Percentiles rank a stretch among this genome's conserved stretches.
These are phyloP conservation scores for Sinocyclocheilus anshuiensis DNA, from an alignment of 2,113 vertebrate species.

Conservation along the genomic window DNA sequence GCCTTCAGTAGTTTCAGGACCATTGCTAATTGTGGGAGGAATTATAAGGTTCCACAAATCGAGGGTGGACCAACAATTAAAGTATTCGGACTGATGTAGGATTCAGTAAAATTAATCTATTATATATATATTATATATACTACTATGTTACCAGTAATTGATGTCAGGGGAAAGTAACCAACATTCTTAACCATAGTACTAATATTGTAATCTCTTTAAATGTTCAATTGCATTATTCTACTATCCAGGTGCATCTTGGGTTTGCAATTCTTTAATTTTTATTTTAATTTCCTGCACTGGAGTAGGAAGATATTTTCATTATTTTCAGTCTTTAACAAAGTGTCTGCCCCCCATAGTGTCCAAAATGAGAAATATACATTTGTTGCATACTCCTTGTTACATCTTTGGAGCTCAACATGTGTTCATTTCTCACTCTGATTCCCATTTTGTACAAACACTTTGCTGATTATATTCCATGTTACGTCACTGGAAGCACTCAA, in stretches of 20 bases:
- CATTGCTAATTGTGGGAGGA: background rate
- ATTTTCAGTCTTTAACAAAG: background rate
- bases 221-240: background rate
- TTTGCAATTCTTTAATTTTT: background rate
- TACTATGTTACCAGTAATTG: background rate
- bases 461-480: background rate
- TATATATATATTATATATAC: too few relatives aligned
- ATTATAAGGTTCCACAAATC: background rate
- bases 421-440: background rate
- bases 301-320: background rate
- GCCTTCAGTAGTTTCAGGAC: background rate
- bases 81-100: background rate
- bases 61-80: background rate
- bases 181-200: background rate
- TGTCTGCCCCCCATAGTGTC: background rate
- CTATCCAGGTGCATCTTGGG: background rate
- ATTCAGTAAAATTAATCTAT: background rate
- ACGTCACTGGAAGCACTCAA: constrained; percentile 10
- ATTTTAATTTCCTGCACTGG: background rate
- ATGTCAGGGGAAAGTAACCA: background rate
- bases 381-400: too few relatives aligned
- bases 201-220: background rate
- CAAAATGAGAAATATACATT: background rate
- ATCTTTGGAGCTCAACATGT: too few relatives aligned
- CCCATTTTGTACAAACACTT: background rate